Base-by-base conservation (phyloP, 2,113 vertebrate species). In the Nymphicus hollandicus region DNA sequence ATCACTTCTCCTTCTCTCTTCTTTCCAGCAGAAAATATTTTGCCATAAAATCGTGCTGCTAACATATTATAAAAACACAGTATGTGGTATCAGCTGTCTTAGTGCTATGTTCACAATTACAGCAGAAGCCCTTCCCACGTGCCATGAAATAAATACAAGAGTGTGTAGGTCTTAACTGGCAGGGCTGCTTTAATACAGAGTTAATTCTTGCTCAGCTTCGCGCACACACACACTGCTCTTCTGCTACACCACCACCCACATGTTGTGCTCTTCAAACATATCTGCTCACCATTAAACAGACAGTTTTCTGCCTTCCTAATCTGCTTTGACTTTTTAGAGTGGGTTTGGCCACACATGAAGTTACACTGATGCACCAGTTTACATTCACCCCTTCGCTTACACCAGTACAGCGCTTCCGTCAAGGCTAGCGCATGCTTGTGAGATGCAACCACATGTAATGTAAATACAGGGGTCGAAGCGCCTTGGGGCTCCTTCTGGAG, bases 321-420 rank as follows among this genome's bases (percentile, higher is more conserved):
- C 65, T 37, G 47, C 84, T 89, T 52, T 50, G 73, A 64, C 86
- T 92, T 81, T 55, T 28, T 16, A 1, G 61, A 87, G 81, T 61
- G 61, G 33, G 82, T 92, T 8, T 91, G 93, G 72, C 83, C 93
- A 96, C 92, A 93, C 83, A 86, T 66, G 80, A 35, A 96, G 94
- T 68, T 74, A 29, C 33, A 15, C 27, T 6, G 35, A 43, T 28
- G 24, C n/a, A 47, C 13, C 35, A 20, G 68, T 63, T 96, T 78
- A 83, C 82, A 44, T 88, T 47, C 50, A 78, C 23, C 44, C 64
- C 35, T 91, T 65, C 0, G 1, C 85, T 93, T 66, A 69, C 31
- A 56, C 47, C 5, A 2, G 17, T 20, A 25, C 39, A 68, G 56
- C 56, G 74, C 76, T 69, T 25, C 13, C 58, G 46, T 8, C 0